These are phyloP conservation scores for Pterostichus madidus DNA, from an alignment of 2,888 invertebrate genomes.

Conservation along the genomic window DNA sequence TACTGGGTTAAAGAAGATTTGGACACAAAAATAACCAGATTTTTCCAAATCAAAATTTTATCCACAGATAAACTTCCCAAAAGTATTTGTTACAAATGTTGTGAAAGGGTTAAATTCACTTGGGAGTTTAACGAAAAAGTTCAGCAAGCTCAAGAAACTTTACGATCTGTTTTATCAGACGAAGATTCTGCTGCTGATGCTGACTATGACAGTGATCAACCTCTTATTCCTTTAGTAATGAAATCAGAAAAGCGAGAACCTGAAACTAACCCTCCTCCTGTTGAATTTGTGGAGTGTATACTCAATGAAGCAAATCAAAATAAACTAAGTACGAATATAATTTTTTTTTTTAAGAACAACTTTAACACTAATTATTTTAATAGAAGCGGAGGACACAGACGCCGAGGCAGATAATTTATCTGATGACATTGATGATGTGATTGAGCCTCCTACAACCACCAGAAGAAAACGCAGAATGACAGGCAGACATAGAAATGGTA, in stretches of 20 bases:
- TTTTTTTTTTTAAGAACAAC: not conserved
- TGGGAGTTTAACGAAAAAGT: conserved; percentile 75
- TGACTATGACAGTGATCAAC: conserved; percentile 57
- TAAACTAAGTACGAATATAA: conserved; percentile 17
- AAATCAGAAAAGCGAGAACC: conserved; percentile 64
- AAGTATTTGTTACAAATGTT: conserved; percentile 74
- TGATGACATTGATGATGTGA: conserved; percentile 9
- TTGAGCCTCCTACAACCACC: not conserved
- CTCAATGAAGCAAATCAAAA: conserved; percentile 46
- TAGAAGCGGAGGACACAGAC: conserved; percentile 26
- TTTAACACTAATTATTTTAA: not conserved
- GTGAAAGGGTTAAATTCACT: conserved; percentile 74
- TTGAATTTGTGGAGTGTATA: conserved; percentile 62
- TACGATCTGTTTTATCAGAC: conserved; percentile 66
- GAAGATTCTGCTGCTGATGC: conserved; percentile 26
- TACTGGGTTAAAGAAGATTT: conserved; percentile 70
- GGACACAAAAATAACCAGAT: conserved; percentile 73
- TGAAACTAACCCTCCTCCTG: conserved; percentile 52
- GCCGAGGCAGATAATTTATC: not conserved
- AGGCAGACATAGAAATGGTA: conserved; percentile 43
- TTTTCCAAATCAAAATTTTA: conserved; percentile 75
- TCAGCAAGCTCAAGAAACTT: conserved; percentile 75
- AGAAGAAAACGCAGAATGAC: conserved; percentile 41
- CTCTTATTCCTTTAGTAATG: conserved; percentile 26
- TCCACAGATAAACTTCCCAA: conserved; percentile 74